A percentile compares a stretch with the other conserved stretches of the same genome.
phyloP scores from a whole-genome alignment of 2,113 vertebrate species.

The Urocynchramus pylzowi region DNA sequence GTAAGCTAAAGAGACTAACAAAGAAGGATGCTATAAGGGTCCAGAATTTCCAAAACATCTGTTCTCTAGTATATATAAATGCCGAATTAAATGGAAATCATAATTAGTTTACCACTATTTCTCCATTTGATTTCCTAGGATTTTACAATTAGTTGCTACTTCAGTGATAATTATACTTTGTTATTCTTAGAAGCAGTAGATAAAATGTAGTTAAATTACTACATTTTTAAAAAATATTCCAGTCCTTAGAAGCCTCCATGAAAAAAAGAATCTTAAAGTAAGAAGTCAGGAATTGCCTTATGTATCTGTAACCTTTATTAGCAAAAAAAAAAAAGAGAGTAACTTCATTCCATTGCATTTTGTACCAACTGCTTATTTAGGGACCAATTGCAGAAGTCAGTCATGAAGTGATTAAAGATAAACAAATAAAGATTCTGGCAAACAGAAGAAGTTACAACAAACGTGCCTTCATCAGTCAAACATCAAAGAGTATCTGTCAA shows the following conservation, averaged over 20 bases:
- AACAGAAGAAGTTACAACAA: not conserved
- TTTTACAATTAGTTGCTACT: not conserved
- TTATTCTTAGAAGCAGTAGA: not conserved
- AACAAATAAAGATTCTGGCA: not conserved
- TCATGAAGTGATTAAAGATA: not conserved
- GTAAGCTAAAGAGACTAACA: not conserved
- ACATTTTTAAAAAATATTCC: not conserved
- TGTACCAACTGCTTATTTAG: not conserved
- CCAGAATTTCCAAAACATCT: not conserved
- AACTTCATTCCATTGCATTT: not conserved
- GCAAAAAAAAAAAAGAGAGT: not conserved
- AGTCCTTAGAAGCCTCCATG: not conserved
- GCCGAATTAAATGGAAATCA: not conserved
- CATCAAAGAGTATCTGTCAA: not conserved
- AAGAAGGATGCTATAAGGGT: not conserved
- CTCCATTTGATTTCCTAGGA: not conserved
- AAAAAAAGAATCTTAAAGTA: not conserved
- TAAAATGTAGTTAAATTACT: not conserved
- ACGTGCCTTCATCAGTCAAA: not conserved
- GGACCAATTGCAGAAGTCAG: not conserved
- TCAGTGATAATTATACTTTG: not conserved
- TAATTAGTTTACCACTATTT: not conserved
- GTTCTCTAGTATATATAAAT: not conserved
- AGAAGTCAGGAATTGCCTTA: not conserved
- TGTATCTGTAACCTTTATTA: not conserved